These are phyloP conservation scores for Phortica variegata DNA, from an alignment of 1,140 invertebrate genomes.

Conservation along the genomic window DNA sequence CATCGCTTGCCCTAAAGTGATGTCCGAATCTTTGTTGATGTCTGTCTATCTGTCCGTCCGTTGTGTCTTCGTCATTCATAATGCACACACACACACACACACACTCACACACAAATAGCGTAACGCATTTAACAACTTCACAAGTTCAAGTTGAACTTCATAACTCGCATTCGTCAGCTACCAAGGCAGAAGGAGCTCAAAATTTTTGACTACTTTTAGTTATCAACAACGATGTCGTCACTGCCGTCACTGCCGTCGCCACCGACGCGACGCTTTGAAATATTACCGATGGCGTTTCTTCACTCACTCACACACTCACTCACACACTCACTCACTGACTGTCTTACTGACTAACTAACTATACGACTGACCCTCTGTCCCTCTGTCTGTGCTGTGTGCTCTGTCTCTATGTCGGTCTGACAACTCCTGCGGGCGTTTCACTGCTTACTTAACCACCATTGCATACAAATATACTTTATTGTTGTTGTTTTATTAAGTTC, in stretches of 20 bases:
- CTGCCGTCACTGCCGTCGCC: neutral
- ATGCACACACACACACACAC: conserved; percentile 9
- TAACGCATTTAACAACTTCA: neutral
- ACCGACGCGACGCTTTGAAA: too few relatives aligned
- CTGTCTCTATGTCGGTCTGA: too few relatives aligned
- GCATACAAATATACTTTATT: too few relatives aligned
- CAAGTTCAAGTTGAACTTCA: conserved; percentile 22
- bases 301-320: neutral
- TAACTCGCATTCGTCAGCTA: conserved; percentile 46
- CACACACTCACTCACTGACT: conserved; percentile 1
- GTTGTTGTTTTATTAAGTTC: too few relatives aligned
- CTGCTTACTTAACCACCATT: conserved; percentile 5
- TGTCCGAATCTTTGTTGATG: conserved; percentile 4
- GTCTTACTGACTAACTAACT: neutral
- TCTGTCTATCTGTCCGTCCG: too few relatives aligned
- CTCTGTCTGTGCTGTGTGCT: too few relatives aligned
- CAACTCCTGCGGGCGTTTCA: conserved; percentile 13
- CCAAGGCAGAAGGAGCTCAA: neutral
- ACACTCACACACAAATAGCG: neutral
- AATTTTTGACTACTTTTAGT: neutral
- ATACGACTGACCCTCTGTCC: too few relatives aligned
- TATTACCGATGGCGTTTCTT: too few relatives aligned
- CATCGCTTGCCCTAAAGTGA: too few relatives aligned
- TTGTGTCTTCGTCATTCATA: conserved; percentile 34
- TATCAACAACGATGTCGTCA: conserved; percentile 31